These are phyloP conservation scores for Pimephales promelas DNA, from an alignment of 2,113 vertebrate genomes.

Conservation along the genomic window DNA sequence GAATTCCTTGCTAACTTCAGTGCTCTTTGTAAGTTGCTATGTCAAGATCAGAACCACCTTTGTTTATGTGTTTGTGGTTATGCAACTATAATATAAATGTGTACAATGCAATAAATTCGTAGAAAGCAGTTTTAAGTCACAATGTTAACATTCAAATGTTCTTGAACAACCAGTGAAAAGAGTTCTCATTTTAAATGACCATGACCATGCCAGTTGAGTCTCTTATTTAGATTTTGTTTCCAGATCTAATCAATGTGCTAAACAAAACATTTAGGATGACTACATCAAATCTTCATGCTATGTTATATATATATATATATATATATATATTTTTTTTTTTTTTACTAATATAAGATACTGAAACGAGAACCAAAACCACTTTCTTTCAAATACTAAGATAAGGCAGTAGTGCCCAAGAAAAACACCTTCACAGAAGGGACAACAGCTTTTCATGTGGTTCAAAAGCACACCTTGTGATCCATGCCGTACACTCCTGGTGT, in stretches of 20 bases:
- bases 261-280: not conserved
- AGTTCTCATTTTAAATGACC: not conserved
- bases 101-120: not conserved
- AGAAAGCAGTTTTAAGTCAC: not conserved
- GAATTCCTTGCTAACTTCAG: not conserved
- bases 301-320: no score
- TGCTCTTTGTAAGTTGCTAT: not conserved
- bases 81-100: not conserved
- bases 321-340: no score
- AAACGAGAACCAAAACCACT: not conserved
- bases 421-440: constrained; percentile 65
- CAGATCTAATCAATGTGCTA: not conserved
- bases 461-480: not conserved
- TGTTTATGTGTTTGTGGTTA: not conserved
- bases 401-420: constrained; percentile 7
- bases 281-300: not conserved
- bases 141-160: not conserved
- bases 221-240: not conserved
- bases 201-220: not conserved
- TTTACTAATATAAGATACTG: not conserved
- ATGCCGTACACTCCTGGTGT: constrained; percentile 7
- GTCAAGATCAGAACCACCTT: not conserved
- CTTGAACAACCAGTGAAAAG: not conserved
- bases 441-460: constrained; percentile 19
- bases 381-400: not conserved